phyloP scores from a whole-genome alignment of 2,888 invertebrate species.

The Marronus borbonicus region DNA sequence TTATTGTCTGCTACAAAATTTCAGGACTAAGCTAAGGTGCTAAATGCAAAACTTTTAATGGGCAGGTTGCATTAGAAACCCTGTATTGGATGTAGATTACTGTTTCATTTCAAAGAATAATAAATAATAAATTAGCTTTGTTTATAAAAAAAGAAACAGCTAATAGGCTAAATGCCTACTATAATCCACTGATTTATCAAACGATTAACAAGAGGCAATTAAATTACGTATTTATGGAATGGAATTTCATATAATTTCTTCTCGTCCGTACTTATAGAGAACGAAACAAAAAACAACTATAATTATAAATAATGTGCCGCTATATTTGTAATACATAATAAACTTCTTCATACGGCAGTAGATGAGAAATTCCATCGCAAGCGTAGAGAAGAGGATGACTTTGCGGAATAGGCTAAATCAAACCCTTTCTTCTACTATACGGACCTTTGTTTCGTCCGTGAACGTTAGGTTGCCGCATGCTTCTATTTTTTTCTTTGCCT shows the following conservation, averaged over 20 bases:
- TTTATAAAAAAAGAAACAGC: no score
- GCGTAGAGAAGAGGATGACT: conserved; percentile 21
- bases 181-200: not conserved
- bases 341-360: conserved; percentile 1
- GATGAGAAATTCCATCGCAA: not conserved
- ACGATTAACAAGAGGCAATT: not conserved
- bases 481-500: not conserved
- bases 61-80: no score
- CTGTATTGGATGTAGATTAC: no score
- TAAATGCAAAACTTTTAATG: no score
- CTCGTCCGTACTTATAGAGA: not conserved
- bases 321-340: conserved; percentile 13
- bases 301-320: conserved; percentile 16
- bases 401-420: conserved; percentile 17
- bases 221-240: conserved; percentile 21
- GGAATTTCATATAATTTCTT: conserved; percentile 1
- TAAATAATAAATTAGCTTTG: no score
- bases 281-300: conserved; percentile 2
- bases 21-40: no score
- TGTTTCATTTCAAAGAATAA: no score
- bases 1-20: no score
- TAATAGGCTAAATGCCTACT: not conserved
- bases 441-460: conserved; percentile 23
- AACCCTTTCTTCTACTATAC: conserved; percentile 10
- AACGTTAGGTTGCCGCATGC: conserved; percentile 19